Conservation (phyloP, 53 echinoderm and acorn worm genomes). For the Astropecten irregularis region DNA sequence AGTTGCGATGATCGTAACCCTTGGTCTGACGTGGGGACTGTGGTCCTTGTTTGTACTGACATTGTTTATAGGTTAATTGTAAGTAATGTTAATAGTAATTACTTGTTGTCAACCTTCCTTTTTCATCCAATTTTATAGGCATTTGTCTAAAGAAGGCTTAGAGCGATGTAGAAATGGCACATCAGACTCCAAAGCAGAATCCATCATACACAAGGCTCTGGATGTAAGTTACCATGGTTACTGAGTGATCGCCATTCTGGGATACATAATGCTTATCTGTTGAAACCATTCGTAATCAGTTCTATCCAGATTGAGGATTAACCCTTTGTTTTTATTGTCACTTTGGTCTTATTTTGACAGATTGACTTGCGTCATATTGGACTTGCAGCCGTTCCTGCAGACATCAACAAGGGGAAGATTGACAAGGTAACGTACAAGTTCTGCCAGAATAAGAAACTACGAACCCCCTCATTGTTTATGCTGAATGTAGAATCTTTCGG, state of each 20-base stretch:
- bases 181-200: constrained; percentile 67
- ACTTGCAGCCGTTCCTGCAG: constrained; percentile 56
- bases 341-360: constrained; percentile 9
- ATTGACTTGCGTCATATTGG: constrained; percentile 87
- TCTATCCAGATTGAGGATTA: not conserved
- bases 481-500: too few relatives aligned
- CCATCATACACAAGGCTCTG: constrained; percentile 73
- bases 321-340: not conserved
- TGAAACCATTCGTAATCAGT: not conserved
- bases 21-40: too few relatives aligned
- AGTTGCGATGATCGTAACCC: too few relatives aligned
- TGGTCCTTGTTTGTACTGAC: too few relatives aligned
- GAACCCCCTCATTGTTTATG: too few relatives aligned
- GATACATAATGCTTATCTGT: not conserved
- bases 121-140: constrained; percentile 67
- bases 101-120: too few relatives aligned
- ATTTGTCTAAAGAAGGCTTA: constrained; percentile 80
- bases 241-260: not conserved
- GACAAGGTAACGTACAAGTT: constrained; percentile 80
- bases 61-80: too few relatives aligned
- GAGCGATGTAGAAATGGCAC: constrained; percentile 83
- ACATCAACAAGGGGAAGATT: constrained; percentile 73
- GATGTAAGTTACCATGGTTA: constrained; percentile 69
- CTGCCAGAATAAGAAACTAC: not conserved
- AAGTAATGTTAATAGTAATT: too few relatives aligned